A percentile compares a stretch with the other conserved stretches of the same genome.
phyloP scores from a whole-genome alignment of 2,888 invertebrate genomes.

The Campoplex nolae region DNA sequence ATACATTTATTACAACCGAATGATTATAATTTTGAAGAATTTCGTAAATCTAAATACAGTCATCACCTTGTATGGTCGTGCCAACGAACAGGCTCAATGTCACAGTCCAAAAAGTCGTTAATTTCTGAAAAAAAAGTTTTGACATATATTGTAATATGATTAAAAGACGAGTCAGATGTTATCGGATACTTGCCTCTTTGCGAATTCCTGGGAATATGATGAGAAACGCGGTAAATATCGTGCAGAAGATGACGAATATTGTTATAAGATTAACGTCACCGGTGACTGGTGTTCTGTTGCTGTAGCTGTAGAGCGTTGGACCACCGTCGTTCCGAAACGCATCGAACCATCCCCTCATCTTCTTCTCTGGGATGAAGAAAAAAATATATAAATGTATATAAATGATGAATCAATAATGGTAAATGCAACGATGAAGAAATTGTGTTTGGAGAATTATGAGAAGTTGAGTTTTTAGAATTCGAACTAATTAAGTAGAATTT shows the following conservation, averaged over 20 bases:
- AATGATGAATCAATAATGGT: background rate
- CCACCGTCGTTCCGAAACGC: slow-evolving; percentile 98
- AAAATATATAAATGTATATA: background rate
- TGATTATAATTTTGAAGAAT: background rate
- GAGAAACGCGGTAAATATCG: slow-evolving; percentile 97
- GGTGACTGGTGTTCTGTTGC: slow-evolving; percentile 97
- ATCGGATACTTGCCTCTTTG: slow-evolving; percentile 90
- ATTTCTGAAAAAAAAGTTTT: slow-evolving; percentile 87
- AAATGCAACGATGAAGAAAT: background rate
- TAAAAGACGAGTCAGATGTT: background rate
- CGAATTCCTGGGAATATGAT: slow-evolving; percentile 98
- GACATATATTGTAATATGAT: background rate
- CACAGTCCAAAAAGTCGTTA: slow-evolving; percentile 96
- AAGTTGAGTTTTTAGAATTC: background rate
- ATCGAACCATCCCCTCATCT: slow-evolving; percentile 98
- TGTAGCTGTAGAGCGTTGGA: slow-evolving; percentile 97
- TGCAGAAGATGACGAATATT: slow-evolving; percentile 94
- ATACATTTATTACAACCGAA: slow-evolving; percentile 5
- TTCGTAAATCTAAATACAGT: background rate
- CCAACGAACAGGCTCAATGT: slow-evolving; percentile 97
- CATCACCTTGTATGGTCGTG: slow-evolving; percentile 95
- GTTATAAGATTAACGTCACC: slow-evolving; percentile 96
- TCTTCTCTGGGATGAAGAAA: slow-evolving; percentile 76
- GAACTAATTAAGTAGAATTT: background rate
- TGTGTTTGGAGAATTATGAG: background rate